Evolutionary conservation across 1,140 invertebrate species (phyloP), one percentile per base, ranked within the genome.

Genomic region (Lepidurus arcticus): DNA sequence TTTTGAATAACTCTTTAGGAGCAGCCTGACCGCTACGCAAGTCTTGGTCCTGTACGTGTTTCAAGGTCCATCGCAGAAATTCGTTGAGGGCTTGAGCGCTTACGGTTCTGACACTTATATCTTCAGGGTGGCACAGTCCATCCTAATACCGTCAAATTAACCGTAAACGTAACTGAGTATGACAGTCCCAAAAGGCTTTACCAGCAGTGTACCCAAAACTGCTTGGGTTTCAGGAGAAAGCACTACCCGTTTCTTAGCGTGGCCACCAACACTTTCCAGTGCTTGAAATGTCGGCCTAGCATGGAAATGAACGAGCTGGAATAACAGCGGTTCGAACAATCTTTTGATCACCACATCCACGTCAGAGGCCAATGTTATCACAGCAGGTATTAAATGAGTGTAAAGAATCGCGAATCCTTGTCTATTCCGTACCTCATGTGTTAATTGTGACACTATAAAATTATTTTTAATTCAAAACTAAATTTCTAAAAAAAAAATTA

Each of bases 241-340:
- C 73, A 34, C 78, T 44, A 43, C 73, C 42, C 65, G 73, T 34
- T 10, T 73, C 73, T 73, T 47, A 26, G 75, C 24, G 9, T 47
- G 11, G 2, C 16, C 21, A 2, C 65, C 73, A 7, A 21, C 10
- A 24, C 21, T 45, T 11, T 44, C 53, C 16, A 44, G 26, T 34
- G n/a, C 44, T 13, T 44, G 21, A 16, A 78, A 78, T 1, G 78
- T 43, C 3, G 78, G 78, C 4, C 73, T 73, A 9, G 78, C 42
- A 11, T 75, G 75, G 44, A 73, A 78, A 74, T 75, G 78, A 34
- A 78, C 78, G 1, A 75, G 26, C 78, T 78, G 42, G 16, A 78
- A 44, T 11, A 78, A 45, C 0, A 78, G 73, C 10, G 26, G n/a
- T 11, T 42, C 16, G 73, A 78, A 78, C 10, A 78, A 42, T 44